Evolutionary conservation across 2,888 invertebrate genomes (phyloP).

Genomic region (Rotaria socialis): DNA sequence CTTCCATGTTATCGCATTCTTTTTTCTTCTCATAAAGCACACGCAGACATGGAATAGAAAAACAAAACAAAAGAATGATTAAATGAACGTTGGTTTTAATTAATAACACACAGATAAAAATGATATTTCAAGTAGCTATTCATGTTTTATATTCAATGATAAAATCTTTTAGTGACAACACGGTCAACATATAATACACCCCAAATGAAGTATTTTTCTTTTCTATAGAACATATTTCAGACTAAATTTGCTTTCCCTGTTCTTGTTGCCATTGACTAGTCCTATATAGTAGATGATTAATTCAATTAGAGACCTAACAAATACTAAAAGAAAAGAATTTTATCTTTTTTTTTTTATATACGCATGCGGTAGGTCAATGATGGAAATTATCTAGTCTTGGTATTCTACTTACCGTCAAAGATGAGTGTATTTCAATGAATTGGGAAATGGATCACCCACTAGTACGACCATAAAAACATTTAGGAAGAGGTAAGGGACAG

Average conservation of each 20-base stretch:
- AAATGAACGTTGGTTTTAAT: neutral
- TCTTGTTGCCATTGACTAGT: neutral
- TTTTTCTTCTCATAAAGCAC: neutral
- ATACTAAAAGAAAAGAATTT: neutral
- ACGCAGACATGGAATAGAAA: neutral
- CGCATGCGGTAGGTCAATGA: neutral
- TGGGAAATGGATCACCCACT: conserved; percentile 14
- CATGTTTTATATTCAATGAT: neutral
- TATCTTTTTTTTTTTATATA: neutral
- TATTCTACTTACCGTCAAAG: neutral
- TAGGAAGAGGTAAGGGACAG: neutral
- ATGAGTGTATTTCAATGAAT: neutral
- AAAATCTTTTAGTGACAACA: neutral
- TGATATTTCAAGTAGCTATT: neutral
- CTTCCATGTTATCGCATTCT: neutral
- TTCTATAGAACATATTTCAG: neutral
- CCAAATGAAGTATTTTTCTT: neutral
- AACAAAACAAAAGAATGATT: neutral
- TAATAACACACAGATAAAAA: neutral
- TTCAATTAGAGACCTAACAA: neutral
- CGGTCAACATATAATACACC: neutral
- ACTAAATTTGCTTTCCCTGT: neutral
- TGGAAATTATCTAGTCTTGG: neutral
- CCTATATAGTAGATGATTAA: neutral
- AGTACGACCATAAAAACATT: conserved; percentile 8